Base-by-base conservation (phyloP, 2,888 invertebrate genomes). In the Notodonta ziczac region DNA sequence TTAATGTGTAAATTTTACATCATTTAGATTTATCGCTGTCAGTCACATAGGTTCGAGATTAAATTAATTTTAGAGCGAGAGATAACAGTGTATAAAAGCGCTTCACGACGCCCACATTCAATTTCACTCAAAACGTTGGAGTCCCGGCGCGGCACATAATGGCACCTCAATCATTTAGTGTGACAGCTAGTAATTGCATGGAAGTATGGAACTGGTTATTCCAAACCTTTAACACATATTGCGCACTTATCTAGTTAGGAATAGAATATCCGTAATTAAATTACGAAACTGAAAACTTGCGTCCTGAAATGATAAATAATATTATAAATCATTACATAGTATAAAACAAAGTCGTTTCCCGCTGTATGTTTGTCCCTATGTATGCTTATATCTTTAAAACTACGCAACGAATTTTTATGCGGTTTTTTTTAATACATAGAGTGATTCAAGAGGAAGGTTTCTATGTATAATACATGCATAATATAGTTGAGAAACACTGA, bases 81-180 rank as follows among this genome's bases (percentile, higher is more conserved):
- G 63, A 67, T 67, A 68, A 67, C 58, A 58, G 58, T 60, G 50
- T 53, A 68, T 65, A 69, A 70, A 66, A 73, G 61, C 58, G 58
- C 57, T 71, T 69, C 58, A 65, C 61, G 52, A 67, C 77, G 69
- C 76, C 76, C 75, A 77, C 76, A 62, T 68, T 62, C 69, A 75
- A 76, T 77, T 74, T 74, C 73, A 68, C 64, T 62, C 69, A 63
- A 24, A 70, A 68, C 63, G 65, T 63, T 62, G 71, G 63, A 71
- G 61, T 63, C 62, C 65, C 68, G 62, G 58, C 69, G 65, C 60
- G 59, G 67, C 58, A 58, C 56, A 60, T 71, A 72, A 73, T 70
- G 62, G 60, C 65, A 69, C 66, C 65, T 76, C 71, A 61, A 76
- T 76, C 69, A 67, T 76, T 76, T 69, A 76, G 72, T 59, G 72